Evolutionary conservation across 2,888 invertebrate species (phyloP).

Genomic region (Phlogophora meticulosa): DNA sequence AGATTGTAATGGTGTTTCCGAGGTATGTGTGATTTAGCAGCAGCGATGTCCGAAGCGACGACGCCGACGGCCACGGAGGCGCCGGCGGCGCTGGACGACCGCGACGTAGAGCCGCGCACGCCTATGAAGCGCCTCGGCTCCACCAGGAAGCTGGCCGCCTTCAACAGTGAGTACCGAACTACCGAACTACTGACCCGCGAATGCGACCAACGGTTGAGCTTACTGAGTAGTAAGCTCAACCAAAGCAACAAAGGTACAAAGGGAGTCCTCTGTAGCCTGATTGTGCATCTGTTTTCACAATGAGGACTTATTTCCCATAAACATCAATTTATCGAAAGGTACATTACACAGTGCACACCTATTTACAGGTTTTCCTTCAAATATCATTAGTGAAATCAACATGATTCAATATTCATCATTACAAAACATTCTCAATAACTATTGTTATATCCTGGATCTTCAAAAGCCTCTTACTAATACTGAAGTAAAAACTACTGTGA

Average conservation of each 20-base stretch:
- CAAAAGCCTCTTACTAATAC: neutral
- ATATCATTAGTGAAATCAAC: neutral
- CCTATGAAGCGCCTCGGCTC: constrained; percentile 95
- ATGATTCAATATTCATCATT: neutral
- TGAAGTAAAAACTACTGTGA: neutral
- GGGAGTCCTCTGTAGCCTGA: no score
- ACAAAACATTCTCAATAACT: neutral
- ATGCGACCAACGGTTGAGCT: no score
- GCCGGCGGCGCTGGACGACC: constrained; percentile 93
- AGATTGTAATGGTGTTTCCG: constrained; percentile 48
- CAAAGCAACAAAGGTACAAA: no score
- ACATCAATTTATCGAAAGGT: no score
- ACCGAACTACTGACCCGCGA: no score
- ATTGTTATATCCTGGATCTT: neutral
- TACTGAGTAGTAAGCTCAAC: no score
- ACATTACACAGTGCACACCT: no score
- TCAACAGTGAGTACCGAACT: constrained; percentile 93
- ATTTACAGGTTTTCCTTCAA: no score
- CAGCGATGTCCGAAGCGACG: constrained; percentile 85
- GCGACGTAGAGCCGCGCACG: constrained; percentile 94
- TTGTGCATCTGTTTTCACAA: no score
- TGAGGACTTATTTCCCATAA: no score
- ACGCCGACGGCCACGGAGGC: constrained; percentile 95
- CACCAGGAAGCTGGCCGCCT: constrained; percentile 94
- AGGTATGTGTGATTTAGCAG: constrained; percentile 36